Percentiles rank a stretch among this genome's conserved stretches.
Evolutionary conservation across 2,113 vertebrate species (phyloP).

Genomic region (Apus apus): DNA sequence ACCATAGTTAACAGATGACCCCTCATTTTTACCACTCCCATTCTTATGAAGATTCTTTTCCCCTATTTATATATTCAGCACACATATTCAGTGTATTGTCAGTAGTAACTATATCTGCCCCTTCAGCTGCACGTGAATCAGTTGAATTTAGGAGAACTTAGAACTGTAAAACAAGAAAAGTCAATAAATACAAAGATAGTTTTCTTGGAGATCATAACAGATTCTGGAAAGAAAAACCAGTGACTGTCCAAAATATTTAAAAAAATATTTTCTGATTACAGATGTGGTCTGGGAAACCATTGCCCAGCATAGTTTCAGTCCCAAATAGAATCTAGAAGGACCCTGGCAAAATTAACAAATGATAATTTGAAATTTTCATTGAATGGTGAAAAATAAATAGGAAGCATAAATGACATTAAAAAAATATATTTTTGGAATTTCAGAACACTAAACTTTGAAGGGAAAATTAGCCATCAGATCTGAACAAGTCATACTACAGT

Average conservation of each 20-base stretch:
- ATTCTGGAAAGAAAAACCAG: background rate
- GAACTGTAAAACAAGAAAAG: background rate
- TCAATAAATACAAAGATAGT: background rate
- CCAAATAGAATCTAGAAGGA: background rate
- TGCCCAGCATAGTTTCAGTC: background rate
- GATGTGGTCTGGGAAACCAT: background rate
- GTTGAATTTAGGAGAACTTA: background rate
- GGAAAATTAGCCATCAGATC: conserved; percentile 46
- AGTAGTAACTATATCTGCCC: background rate
- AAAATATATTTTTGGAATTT: background rate
- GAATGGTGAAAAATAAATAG: background rate
- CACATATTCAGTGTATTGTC: background rate
- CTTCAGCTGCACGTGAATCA: background rate
- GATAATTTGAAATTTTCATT: background rate
- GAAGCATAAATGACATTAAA: background rate
- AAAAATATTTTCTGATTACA: background rate
- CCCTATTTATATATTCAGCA: background rate
- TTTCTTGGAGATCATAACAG: background rate
- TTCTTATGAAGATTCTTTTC: background rate
- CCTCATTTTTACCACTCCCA: background rate
- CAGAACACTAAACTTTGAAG: background rate
- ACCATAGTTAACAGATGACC: background rate
- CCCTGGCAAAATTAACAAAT: background rate
- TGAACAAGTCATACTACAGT: conserved; percentile 18
- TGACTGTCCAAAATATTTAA: background rate